phyloP scores from a whole-genome alignment of 2,113 vertebrate species.

The Corvus hawaiiensis region DNA sequence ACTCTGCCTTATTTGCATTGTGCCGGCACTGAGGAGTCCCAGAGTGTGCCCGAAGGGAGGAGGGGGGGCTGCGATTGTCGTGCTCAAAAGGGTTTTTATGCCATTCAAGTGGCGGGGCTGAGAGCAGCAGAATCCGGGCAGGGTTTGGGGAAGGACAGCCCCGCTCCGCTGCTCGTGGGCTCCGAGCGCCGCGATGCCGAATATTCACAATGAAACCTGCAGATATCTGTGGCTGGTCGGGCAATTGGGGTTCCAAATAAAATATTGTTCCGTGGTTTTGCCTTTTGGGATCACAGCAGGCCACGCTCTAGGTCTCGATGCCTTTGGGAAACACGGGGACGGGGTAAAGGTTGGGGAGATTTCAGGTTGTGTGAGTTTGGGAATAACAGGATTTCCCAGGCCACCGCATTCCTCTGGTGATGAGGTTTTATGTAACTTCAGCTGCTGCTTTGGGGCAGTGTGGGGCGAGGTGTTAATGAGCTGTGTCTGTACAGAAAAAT shows the following conservation, averaged over 20 bases:
- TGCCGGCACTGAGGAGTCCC: conserved; percentile 65
- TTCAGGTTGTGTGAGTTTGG: background rate
- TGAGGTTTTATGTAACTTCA: rapidly evolving
- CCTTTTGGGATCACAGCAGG: background rate
- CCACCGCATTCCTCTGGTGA: too few species aligned
- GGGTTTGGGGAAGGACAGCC: conserved; percentile 57
- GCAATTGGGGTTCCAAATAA: background rate
- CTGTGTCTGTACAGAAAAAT: background rate
- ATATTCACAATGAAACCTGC: rapidly evolving
- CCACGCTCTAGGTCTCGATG: background rate
- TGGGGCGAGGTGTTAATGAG: background rate
- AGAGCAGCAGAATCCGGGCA: conserved; percentile 63
- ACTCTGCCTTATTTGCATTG: conserved; percentile 73
- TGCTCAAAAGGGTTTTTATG: conserved; percentile 76
- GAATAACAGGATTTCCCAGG: background rate
- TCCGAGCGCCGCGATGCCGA: background rate
- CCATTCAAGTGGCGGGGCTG: conserved; percentile 72
- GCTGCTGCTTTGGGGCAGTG: background rate
- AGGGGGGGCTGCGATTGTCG: conserved; percentile 61
- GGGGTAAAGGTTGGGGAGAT: background rate
- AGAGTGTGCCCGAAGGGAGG: conserved; percentile 31
- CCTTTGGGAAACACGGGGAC: background rate
- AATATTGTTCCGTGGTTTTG: background rate
- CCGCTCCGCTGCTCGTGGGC: conserved; percentile 24
- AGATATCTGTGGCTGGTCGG: background rate